phyloP scores from a whole-genome alignment of 1,140 invertebrate species.

The Platorchestia sp. region DNA sequence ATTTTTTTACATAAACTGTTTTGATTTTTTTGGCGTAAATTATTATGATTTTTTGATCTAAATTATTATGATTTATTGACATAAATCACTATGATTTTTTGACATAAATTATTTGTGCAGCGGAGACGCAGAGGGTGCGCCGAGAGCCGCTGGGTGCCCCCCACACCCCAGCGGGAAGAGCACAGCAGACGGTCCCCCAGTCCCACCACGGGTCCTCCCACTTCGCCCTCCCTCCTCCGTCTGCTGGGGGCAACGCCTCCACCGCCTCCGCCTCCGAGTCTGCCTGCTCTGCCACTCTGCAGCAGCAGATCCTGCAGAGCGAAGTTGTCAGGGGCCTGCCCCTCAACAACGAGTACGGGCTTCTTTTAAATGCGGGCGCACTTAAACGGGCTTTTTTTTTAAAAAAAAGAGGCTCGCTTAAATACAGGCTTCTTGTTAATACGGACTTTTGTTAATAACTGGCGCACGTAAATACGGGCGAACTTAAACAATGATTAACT shows the following conservation, averaged over 20 bases:
- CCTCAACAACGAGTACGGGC: slow-evolving; percentile 66
- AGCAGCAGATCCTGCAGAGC: slow-evolving; percentile 65
- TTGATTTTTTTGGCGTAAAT: too few relatives aligned
- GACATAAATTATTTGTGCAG: background rate
- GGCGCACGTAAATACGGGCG: too few relatives aligned
- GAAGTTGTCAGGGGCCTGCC: slow-evolving; percentile 64
- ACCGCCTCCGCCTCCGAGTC: slow-evolving; percentile 56
- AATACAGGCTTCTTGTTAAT: too few relatives aligned
- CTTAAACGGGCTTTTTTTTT: too few relatives aligned
- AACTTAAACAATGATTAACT: too few relatives aligned
- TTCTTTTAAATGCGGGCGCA: too few relatives aligned
- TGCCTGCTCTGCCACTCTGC: slow-evolving; percentile 61
- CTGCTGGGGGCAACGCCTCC: slow-evolving; percentile 48
- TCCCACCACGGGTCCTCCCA: background rate
- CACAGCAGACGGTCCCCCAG: background rate
- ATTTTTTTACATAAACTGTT: too few relatives aligned
- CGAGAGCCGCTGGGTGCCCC: background rate
- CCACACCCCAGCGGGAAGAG: background rate
- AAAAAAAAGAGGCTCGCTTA: too few relatives aligned
- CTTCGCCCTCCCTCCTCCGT: background rate
- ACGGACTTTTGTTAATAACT: too few relatives aligned
- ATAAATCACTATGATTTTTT: too few relatives aligned
- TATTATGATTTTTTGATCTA: too few relatives aligned
- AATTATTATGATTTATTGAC: too few relatives aligned
- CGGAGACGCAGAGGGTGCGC: background rate